Percentiles rank a stretch among this genome's conserved stretches.
These are phyloP conservation scores for Bubo blakistoni DNA, from an alignment of 2,113 vertebrate genomes.

Conservation along the genomic window DNA sequence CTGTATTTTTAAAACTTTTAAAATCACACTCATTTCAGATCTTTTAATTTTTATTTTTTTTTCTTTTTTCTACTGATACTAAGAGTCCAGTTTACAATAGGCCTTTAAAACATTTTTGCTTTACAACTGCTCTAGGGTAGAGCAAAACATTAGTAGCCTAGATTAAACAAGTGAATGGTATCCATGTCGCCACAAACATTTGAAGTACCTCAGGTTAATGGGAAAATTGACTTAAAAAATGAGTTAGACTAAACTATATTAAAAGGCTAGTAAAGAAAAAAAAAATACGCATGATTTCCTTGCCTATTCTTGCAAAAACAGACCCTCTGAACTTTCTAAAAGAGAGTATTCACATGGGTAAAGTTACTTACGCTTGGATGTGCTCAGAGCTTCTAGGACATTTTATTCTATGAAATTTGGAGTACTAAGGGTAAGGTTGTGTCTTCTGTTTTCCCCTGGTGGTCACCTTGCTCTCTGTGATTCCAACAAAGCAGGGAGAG, in stretches of 20 bases:
- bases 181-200: background rate
- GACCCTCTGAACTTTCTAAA: background rate
- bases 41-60: background rate
- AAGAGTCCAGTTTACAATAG: background rate
- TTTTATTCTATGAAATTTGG: background rate
- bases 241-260: background rate
- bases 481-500: background rate
- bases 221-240: background rate
- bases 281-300: background rate
- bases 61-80: background rate
- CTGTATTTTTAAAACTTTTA: background rate
- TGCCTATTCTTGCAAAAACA: background rate
- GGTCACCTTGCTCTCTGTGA: background rate
- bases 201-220: background rate
- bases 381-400: background rate
- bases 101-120: background rate
- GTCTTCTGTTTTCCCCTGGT: background rate
- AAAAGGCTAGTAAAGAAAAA: background rate
- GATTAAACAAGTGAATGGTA: background rate
- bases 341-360: background rate
- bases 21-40: background rate
- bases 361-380: background rate
- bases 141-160: background rate
- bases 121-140: background rate
- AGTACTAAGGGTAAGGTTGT: background rate